phyloP scores from a whole-genome alignment of 92 coral and sea anemone genomes.

The Zoanthus sociatus region DNA sequence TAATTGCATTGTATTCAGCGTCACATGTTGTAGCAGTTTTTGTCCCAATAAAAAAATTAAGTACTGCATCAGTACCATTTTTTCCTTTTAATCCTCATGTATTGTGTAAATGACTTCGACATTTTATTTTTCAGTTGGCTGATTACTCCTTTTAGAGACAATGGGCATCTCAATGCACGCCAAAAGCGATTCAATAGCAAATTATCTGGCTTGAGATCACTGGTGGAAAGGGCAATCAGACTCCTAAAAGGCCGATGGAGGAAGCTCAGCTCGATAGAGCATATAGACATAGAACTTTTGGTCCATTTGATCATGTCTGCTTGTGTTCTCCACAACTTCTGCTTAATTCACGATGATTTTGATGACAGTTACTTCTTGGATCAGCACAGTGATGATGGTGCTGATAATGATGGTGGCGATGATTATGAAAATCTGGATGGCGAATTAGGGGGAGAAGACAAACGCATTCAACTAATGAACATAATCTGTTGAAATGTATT shows the following conservation, averaged over 20 bases:
- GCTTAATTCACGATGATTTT: not conserved
- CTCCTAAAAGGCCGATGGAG: conserved; percentile 61
- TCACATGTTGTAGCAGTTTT: conserved; percentile 19
- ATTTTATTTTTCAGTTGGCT: conserved; percentile 52
- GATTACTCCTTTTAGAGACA: conserved; percentile 66
- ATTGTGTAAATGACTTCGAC: conserved; percentile 18
- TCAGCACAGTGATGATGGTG: not conserved
- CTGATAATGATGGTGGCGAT: not conserved
- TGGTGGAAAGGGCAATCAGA: conserved; percentile 69
- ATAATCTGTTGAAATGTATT: conserved; percentile 8
- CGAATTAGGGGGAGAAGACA: not conserved
- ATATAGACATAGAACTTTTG: conserved; percentile 2
- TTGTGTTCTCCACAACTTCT: conserved; percentile 13
- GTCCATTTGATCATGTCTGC: conserved; percentile 2
- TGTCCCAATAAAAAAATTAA: conserved; percentile 28
- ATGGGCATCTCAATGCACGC: conserved; percentile 66
- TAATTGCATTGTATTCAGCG: conserved; percentile 35
- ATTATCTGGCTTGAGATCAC: conserved; percentile 58
- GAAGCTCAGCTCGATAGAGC: not conserved
- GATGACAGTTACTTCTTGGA: conserved; percentile 11
- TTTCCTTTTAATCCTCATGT: conserved; percentile 31
- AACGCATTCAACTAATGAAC: conserved; percentile 12
- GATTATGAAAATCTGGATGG: not conserved
- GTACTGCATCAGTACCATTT: conserved; percentile 35
- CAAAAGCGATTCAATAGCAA: conserved; percentile 54